Base-by-base conservation (phyloP, 2,797 vertebrate genomes). In the Strix occidentalis region DNA sequence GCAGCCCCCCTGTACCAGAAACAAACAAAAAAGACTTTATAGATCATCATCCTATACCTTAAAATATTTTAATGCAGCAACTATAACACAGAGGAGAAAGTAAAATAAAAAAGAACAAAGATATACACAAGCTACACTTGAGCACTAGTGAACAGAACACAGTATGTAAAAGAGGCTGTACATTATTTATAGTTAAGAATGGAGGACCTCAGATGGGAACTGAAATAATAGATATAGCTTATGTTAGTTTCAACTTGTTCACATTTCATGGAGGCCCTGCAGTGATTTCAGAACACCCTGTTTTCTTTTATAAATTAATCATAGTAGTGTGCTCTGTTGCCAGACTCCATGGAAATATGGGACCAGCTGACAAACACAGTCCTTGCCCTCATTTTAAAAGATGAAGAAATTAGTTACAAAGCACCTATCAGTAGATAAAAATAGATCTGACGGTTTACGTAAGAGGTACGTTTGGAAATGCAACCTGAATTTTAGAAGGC, bases 181-280 rank as follows among this genome's bases (percentile, higher is more conserved):
- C 83, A 94, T 93, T 93, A 96, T 94, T 97, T 89, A 96, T 35
- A 93, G 19, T 78, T 76, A 84, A 68, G 66, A 88, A 95, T 80
- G 64, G 4, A 23, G 71, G 39, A 90, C 21, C 60, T 96, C 88
- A 83, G 69, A 88, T 63, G 87, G 66, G 77, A 97, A 95, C 5
- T 80, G 83, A 96, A 96, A 93, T 82, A 91, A 90, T 13, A 94
- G 66, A 84, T 60, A 91, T 0, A 89, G 71, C 84, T 95, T 60
- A 61, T 45, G 82, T 90, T 78, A 72, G 76, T 77, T 94, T 63
- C 54, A 91, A 82, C 68, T 78, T 84, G 71, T 91, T 91, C 68
- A 65, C 28, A n/a, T 86, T 78, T 92, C 57, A 92, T 7, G 41
- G 48, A 90, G 94, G 72, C 56, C 93, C 58, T 79, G 51, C 4